A percentile compares a stretch with the other conserved stretches of the same genome.
Conservation (phyloP, 2,113 vertebrate species). For the Antennarius striatus region DNA sequence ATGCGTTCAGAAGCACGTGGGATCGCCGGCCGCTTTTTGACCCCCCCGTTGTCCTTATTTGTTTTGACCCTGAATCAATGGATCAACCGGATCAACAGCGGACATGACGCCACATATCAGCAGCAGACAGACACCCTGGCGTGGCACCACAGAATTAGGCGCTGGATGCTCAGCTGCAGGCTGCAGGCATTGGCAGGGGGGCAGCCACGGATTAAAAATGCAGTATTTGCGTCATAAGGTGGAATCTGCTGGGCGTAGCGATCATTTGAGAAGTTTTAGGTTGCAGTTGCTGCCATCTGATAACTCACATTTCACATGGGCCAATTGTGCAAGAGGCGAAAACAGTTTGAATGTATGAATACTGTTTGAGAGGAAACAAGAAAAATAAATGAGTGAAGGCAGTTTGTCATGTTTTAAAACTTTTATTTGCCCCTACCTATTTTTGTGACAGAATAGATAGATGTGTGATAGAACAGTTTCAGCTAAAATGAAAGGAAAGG, state of each 20-base stretch:
- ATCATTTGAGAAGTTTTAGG: constrained; percentile 39
- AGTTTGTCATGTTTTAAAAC: too few species aligned
- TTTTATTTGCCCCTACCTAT: too few species aligned
- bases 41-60: constrained; percentile 40
- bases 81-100: constrained; percentile 50
- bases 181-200: constrained; percentile 28
- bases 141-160: constrained; percentile 33
- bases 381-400: too few species aligned
- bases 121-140: constrained; percentile 38
- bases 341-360: neutral
- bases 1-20: neutral
- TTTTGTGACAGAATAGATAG: too few species aligned
- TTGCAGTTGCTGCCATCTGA: constrained; percentile 26
- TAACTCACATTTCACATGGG: neutral
- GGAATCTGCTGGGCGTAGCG: constrained; percentile 24
- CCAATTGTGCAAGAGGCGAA: constrained; percentile 1
- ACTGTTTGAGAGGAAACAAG: too few species aligned
- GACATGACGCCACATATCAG: constrained; percentile 45
- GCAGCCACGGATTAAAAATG: constrained; percentile 47
- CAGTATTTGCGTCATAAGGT: constrained; percentile 47
- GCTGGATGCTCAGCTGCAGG: constrained; percentile 21
- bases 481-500: too few species aligned
- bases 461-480: too few species aligned
- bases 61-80: constrained; percentile 33
- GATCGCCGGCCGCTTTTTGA: constrained; percentile 15